Base-by-base conservation (phyloP, 2,113 vertebrate species). In the Trinectes maculatus region DNA sequence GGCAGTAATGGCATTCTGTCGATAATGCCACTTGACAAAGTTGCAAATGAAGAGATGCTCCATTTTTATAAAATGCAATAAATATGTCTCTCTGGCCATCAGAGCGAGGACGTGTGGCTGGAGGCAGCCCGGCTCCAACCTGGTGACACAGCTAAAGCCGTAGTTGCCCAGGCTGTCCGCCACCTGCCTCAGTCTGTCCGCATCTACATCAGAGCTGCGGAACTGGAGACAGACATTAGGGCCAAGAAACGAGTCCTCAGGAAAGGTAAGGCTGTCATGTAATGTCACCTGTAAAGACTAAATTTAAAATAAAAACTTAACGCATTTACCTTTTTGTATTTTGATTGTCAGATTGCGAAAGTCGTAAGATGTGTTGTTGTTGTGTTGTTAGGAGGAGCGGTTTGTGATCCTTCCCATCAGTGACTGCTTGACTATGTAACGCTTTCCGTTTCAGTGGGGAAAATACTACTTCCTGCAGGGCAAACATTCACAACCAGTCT, bases 81-180 rank as follows among this genome's bases (percentile, higher is more conserved):
- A 43, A 16, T 6, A 1, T 64, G 60, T 72, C 8, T 54, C 44
- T 68, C 11, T 80, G 8, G 9, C 4, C 82, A 22, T 1, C 85
- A 99, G 98, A 99, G 98, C 84, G 97, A 99, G 90, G 97, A 99
- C 36, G 96, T 99, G 19, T 99, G 98, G 98, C 75, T 99, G 16
- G 98, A 99, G 85, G 98, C 98, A 36, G 98, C 98, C 44, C 91
- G 97, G 13, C 87, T 99, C 10, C 98, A 99, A 83, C 98, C 98
- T 1, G 98, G 98, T 8, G 98, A 99, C 74, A 98, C 98, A 0
- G 96, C 98, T 40, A 99, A 99, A 85, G 98, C 96, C 0, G 98
- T 99, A 12, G 98, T 99, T 49, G 98, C 97, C 37, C 97, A 99
- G 66, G 98, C 98, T 2, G 97, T 98, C 13, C 94, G 96, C 9